Percentiles rank a stretch among this genome's conserved stretches.
Evolutionary conservation across 2,888 invertebrate genomes (phyloP).

Genomic region (Selenia dentaria): DNA sequence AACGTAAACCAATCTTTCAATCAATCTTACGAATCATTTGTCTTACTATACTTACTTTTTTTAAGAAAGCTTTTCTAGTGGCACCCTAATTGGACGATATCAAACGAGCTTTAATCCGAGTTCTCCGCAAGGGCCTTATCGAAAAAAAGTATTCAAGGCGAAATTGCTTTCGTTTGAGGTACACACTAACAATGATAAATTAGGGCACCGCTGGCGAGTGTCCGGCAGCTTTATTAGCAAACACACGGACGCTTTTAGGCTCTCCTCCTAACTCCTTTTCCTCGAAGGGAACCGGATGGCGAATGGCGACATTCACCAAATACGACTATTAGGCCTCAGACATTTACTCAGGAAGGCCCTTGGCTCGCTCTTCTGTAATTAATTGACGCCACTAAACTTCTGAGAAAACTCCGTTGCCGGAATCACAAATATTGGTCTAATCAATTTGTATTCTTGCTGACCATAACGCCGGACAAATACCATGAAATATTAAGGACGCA

Average conservation of each 20-base stretch:
- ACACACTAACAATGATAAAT: constrained; percentile 76
- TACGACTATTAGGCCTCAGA: constrained; percentile 40
- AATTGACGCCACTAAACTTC: constrained; percentile 50
- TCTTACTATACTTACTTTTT: constrained; percentile 25
- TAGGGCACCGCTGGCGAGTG: constrained; percentile 65
- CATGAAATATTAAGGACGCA: constrained; percentile 21
- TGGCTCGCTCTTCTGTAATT: constrained; percentile 42
- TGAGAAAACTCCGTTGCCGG: constrained; percentile 38
- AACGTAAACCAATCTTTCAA: too few relatives aligned
- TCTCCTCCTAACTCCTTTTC: constrained; percentile 51
- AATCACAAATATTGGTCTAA: constrained; percentile 40
- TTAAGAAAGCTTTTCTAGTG: constrained; percentile 38
- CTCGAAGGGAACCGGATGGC: constrained; percentile 44
- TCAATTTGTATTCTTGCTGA: constrained; percentile 36
- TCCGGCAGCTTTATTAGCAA: constrained; percentile 71
- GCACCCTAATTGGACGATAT: constrained; percentile 51
- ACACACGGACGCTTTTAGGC: constrained; percentile 61
- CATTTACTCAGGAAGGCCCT: constrained; percentile 27
- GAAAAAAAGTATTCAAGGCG: constrained; percentile 59
- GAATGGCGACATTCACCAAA: constrained; percentile 34
- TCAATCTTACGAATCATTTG: too few relatives aligned
- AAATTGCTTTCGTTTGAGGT: constrained; percentile 74
- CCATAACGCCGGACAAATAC: constrained; percentile 22
- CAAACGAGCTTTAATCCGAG: constrained; percentile 57
- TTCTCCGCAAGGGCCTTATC: constrained; percentile 46